Evolutionary conservation across 2,888 invertebrate species (phyloP), one percentile per base, ranked within the genome.

Genomic region (Teinopalpus imperialis): DNA sequence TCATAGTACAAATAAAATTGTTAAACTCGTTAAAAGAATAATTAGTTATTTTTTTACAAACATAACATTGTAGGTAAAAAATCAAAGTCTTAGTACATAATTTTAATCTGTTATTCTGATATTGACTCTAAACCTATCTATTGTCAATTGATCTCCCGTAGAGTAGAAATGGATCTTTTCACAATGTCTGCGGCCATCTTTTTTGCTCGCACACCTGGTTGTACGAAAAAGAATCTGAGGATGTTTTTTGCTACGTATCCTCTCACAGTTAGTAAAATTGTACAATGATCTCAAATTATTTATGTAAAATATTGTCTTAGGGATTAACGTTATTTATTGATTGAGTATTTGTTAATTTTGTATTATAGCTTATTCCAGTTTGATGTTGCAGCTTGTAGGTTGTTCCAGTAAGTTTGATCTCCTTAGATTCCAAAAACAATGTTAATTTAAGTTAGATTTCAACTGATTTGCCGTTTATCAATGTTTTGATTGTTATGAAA

Each of bases 241-340:
- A 62, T 69, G 68, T 63, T 63, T 59, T 42, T 50, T 49, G 29
- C 43, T 53, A 43, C 30, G 26, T 45, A 42, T 48, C 51, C 49
- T 43, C 42, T 43, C 53, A 54, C 55, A 56, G 65, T 21, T 70
- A 70, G 66, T 61, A 70, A 69, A 76, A 75, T 72, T 77, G 76
- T 74, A 73, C 70, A 80, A 73, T 87, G 87, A 88, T 88, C 87
- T 88, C 87, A 87, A 80, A 80, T 82, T 83, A 80, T 83, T 82
- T 81, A 82, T 78, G 69, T 81, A 66, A 72, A 74, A 74, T 76
- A 74, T 67, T 67, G 61, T 63, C 61, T 63, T 69, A 74, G 66
- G 66, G 72, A 70, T 72, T 71, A 72, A 73, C 61, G 67, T 73
- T 81, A 86, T 82, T 83, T 81, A 81, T 78, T 72, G 59, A 65